phyloP scores from a whole-genome alignment of 2,797 vertebrate species.

The Pseudochirops cupreus region DNA sequence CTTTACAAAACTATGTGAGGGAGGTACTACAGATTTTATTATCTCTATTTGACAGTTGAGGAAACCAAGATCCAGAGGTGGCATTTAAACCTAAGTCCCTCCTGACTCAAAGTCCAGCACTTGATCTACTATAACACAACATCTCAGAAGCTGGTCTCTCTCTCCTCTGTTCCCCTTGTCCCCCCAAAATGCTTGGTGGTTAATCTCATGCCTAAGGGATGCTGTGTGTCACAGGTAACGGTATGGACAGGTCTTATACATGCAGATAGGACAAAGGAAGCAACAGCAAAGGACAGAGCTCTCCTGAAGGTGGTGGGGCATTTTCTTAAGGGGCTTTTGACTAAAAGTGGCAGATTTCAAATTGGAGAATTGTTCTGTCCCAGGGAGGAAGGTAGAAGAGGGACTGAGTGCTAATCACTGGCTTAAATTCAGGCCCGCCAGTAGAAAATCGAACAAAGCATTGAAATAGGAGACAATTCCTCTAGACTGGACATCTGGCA shows the following conservation, averaged over 20 bases:
- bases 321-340: background rate
- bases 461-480: slow-evolving; percentile 62
- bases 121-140: background rate
- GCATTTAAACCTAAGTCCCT: background rate
- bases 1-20: background rate
- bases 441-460: slow-evolving; percentile 50
- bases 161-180: background rate
- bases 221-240: background rate
- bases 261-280: background rate
- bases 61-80: background rate
- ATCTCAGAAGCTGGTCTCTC: background rate
- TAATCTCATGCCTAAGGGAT: background rate
- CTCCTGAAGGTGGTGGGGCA: background rate
- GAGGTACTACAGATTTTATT: background rate
- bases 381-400: background rate
- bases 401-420: background rate
- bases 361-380: slow-evolving; percentile 15
- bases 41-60: background rate
- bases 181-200: background rate
- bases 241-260: background rate
- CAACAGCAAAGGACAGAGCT: background rate
- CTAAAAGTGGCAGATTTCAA: background rate
- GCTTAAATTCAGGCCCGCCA: slow-evolving; percentile 43
- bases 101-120: background rate
- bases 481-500: slow-evolving; percentile 46